Conservation (phyloP, 2,113 vertebrate genomes). For the Scophthalmus maximus region DNA sequence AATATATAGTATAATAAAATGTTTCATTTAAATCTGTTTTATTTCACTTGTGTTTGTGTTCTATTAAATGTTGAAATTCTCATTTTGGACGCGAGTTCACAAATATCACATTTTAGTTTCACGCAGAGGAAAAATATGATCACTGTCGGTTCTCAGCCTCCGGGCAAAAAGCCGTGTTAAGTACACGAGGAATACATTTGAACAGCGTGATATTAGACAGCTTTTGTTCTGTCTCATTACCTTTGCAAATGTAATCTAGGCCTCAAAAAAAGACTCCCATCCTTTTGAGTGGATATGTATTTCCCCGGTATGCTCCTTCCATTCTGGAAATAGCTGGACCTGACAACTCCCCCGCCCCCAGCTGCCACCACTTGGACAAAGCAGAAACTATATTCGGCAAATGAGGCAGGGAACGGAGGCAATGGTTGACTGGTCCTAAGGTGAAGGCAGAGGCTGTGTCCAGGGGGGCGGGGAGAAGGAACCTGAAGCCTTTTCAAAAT, state of each 20-base stretch:
- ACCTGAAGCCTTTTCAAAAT: conserved; percentile 41
- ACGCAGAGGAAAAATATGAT: conserved; percentile 32
- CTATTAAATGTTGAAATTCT: not conserved
- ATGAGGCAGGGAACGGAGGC: conserved; percentile 69
- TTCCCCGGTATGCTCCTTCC: conserved; percentile 31
- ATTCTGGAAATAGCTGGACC: conserved; percentile 49
- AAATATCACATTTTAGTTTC: conserved; percentile 37
- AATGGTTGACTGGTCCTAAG: conserved; percentile 62
- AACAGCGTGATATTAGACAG: conserved; percentile 67
- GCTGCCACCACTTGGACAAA: conserved; percentile 70
- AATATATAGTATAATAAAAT: not conserved
- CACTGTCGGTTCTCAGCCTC: conserved; percentile 23
- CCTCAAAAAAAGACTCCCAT: conserved; percentile 53
- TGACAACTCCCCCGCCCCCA: conserved; percentile 64
- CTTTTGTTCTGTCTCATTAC: conserved; percentile 78
- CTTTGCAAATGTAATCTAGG: conserved; percentile 71
- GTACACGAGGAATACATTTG: conserved; percentile 63
- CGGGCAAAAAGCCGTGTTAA: conserved; percentile 44
- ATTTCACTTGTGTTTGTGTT: not conserved
- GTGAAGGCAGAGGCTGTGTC: conserved; percentile 59
- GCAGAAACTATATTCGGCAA: conserved; percentile 71
- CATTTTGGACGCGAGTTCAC: conserved; percentile 5
- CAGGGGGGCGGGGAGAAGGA: conserved; percentile 31
- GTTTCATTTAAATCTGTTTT: not conserved
- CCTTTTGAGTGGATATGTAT: conserved; percentile 41